Evolutionary conservation across 2,888 invertebrate species (phyloP).

Genomic region (Tenthredo notha): DNA sequence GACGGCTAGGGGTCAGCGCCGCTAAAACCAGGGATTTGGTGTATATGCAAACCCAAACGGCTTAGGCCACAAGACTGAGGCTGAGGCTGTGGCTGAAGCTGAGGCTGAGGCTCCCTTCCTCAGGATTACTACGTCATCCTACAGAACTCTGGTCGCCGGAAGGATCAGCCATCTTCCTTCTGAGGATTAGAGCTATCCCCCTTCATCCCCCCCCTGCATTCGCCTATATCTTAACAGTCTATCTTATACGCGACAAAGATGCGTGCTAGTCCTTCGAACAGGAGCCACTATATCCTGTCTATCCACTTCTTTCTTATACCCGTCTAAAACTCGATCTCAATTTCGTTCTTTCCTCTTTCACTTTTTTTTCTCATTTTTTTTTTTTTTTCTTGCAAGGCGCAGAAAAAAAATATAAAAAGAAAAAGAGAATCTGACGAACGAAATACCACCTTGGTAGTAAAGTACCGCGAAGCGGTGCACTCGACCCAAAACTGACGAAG

Average conservation of each 20-base stretch:
- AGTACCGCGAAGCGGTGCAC: conserved; percentile 9
- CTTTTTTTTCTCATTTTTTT: background rate
- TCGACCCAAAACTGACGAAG: conserved; percentile 53
- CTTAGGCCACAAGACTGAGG: conserved; percentile 76
- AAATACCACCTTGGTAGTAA: background rate
- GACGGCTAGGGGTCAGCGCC: conserved; percentile 66
- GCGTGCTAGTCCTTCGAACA: background rate
- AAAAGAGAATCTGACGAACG: background rate
- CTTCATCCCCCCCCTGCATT: conserved; percentile 31
- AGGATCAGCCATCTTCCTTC: conserved; percentile 72
- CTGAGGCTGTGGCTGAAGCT: conserved; percentile 71
- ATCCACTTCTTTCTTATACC: background rate
- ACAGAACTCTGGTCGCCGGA: conserved; percentile 71
- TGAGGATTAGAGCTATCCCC: conserved; percentile 68
- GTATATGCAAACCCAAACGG: conserved; percentile 76
- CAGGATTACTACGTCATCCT: conserved; percentile 77
- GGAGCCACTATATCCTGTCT: background rate
- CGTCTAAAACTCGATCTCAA: background rate
- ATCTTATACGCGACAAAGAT: conserved; percentile 13
- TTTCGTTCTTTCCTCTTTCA: background rate
- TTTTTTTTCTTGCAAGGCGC: background rate
- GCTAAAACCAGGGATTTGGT: conserved; percentile 67
- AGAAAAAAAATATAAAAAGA: background rate
- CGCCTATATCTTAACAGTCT: conserved; percentile 35
- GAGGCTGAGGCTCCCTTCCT: conserved; percentile 72